Base-by-base conservation (phyloP, 1,140 invertebrate species). In the Dinoponera quadriceps region DNA sequence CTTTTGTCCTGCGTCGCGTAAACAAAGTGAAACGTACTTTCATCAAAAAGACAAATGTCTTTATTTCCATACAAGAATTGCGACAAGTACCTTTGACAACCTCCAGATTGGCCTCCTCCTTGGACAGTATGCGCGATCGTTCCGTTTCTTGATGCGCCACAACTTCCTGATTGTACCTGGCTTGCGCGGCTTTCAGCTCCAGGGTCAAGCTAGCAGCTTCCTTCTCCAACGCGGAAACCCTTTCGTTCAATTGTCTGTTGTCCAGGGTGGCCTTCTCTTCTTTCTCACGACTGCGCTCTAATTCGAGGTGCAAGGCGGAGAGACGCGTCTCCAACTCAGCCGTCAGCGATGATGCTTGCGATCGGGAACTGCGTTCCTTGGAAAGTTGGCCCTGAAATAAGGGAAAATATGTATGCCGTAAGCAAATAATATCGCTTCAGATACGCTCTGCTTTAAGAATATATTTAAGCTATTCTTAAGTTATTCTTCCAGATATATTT, bases 61-160 rank as follows among this genome's bases (percentile, higher is more conserved):
- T 3, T 54, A 69, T 68, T 22, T 69, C 13, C 9, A 72, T 62
- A 13, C 20, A 55, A 33, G 60, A 60, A 27, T 55, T 49, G 14
- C 72, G 86, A 54, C 16, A 72, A 88, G 88, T 94, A 98, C 97
- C 97, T 96, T 98, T 98, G 57, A 98, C 97, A 87, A 98, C 97
- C 94, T 98, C 97, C 84, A 98, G 92, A 94, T 98, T 98, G 16
- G 97, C 97, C 93, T 98, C 98, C 92, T 99, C 98, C 89, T 98
- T 98, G 55, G 96, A 97, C n/a, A 97, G 94, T 90, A 97, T 95
- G 57, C 96, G 96, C 71, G 96, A 98, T 91, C 96, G 96, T 94
- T 98, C 97, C 1, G 97, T 98, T 93, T 98, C 98, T 91, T 98
- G 97, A 91, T 98, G 98, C 0, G 98, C 97, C 81, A 96, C 95